These are phyloP conservation scores for Heliothis virescens DNA, from an alignment of 1,140 invertebrate genomes.

Conservation along the genomic window DNA sequence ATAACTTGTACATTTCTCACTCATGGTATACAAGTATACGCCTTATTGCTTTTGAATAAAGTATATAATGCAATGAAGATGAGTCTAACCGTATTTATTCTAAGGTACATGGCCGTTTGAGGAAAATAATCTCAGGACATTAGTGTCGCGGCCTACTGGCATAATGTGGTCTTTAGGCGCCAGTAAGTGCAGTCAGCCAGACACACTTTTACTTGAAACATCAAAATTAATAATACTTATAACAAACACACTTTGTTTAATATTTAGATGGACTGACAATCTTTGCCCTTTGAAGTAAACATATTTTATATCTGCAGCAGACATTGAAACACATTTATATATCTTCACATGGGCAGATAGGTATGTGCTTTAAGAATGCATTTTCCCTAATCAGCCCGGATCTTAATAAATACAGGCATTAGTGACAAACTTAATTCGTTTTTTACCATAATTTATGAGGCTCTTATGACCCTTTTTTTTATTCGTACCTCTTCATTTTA, in stretches of 20 bases:
- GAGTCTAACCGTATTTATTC: not conserved
- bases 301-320: no score
- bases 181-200: no score
- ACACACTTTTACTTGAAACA: no score
- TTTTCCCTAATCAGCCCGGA: not conserved
- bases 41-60: not conserved
- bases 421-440: not conserved
- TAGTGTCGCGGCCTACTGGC: slow-evolving; percentile 10
- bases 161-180: not conserved
- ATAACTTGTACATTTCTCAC: not conserved
- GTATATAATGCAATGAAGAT: not conserved
- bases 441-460: not conserved
- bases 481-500: not conserved
- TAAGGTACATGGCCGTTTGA: slow-evolving; percentile 17
- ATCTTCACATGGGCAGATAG: no score
- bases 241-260: no score
- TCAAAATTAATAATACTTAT: no score
- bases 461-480: not conserved
- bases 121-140: slow-evolving; percentile 5
- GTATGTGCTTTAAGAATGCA: no score
- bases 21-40: not conserved
- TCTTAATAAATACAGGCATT: not conserved
- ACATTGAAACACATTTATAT: no score
- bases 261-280: no score
- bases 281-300: no score